A percentile compares a stretch with the other conserved stretches of the same genome.
These are phyloP conservation scores for Chunga burmeisteri DNA, from an alignment of 2,113 vertebrate genomes.

Conservation along the genomic window DNA sequence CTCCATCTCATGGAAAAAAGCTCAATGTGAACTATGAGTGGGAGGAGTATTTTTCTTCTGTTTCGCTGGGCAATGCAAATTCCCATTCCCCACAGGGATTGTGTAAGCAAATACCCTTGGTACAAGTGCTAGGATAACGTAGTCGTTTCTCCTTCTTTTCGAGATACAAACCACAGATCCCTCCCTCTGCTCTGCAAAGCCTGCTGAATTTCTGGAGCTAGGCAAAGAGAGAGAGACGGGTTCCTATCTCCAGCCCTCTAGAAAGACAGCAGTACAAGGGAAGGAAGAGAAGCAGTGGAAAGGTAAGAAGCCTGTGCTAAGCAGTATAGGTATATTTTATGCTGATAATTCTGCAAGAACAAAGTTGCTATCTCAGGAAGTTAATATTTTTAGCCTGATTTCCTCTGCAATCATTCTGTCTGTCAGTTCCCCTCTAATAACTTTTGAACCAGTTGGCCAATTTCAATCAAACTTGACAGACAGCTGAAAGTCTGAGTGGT, in stretches of 20 bases:
- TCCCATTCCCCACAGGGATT: background rate
- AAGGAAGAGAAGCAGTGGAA: background rate
- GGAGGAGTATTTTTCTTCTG: background rate
- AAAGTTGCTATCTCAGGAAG: background rate
- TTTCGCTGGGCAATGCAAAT: background rate
- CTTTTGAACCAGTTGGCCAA: background rate
- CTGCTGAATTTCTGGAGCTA: background rate
- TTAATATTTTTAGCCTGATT: slow-evolving; percentile 33
- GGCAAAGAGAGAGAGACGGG: background rate
- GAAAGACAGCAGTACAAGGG: background rate
- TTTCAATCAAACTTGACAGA: background rate
- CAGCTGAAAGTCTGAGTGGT: background rate
- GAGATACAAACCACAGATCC: background rate
- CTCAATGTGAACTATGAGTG: rapidly evolving
- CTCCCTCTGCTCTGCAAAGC: background rate
- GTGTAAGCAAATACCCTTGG: background rate
- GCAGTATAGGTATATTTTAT: background rate
- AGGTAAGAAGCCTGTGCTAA: background rate
- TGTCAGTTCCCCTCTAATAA: background rate
- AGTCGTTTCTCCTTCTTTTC: background rate
- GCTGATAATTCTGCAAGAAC: background rate
- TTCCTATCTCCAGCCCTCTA: background rate
- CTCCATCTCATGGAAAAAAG: background rate
- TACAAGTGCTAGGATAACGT: background rate
- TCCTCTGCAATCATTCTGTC: slow-evolving; percentile 14